These are phyloP conservation scores for Sebastes variabilis DNA, from an alignment of 2,797 vertebrate genomes.

Conservation along the genomic window DNA sequence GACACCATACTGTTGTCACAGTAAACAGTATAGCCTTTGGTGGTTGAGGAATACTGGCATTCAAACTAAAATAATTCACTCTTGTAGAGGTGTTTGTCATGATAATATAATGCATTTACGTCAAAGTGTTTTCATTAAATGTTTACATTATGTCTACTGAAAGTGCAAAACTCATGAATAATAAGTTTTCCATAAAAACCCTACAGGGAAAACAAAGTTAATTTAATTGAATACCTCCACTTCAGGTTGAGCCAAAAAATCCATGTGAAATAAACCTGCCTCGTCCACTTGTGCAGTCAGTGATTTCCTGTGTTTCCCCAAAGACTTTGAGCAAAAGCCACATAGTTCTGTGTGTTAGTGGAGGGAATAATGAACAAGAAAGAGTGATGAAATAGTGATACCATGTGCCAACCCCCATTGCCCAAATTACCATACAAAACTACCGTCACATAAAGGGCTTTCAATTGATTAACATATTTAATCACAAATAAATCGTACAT, in stretches of 20 bases:
- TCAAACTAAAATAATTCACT: neutral
- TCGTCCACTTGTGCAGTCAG: neutral
- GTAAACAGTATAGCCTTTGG: neutral
- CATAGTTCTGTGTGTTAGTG: neutral
- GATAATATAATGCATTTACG: neutral
- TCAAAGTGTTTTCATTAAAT: neutral
- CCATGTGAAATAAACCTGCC: neutral
- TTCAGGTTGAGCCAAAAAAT: neutral
- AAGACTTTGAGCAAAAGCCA: neutral
- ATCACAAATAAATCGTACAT: no score
- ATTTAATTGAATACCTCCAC: neutral
- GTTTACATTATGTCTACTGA: neutral
- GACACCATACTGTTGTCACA: neutral
- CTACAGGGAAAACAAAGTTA: neutral
- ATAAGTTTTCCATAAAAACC: neutral
- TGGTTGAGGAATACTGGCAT: neutral
- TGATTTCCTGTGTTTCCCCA: constrained; percentile 30
- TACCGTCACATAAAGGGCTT: neutral
- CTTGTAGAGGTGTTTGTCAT: neutral
- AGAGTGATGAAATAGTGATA: constrained; percentile 5
- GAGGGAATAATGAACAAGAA: constrained; percentile 23
- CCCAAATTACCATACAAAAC: constrained; percentile 40
- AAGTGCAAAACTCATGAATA: neutral
- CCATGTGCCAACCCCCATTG: neutral
- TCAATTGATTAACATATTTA: no score